Conservation (phyloP, 2,797 vertebrate species). For the Cynodonichthys magdalenae region DNA sequence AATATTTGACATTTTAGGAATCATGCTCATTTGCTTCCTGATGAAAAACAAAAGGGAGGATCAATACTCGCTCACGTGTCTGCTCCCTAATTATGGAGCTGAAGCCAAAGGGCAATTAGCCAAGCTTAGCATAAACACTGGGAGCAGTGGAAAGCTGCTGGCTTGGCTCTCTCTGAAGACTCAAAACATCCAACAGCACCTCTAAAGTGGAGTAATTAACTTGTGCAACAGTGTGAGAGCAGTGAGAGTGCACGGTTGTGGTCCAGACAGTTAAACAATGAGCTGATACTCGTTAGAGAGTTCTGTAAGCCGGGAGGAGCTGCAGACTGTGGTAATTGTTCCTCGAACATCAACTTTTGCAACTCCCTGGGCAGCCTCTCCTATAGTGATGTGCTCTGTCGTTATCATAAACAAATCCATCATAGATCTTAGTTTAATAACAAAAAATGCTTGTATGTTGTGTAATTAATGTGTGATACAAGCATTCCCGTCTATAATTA, state of each 20-base stretch:
- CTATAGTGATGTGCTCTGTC: not conserved
- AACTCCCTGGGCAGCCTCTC: not conserved
- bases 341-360: constrained; percentile 1
- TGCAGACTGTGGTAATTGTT: constrained; percentile 23
- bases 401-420: not conserved
- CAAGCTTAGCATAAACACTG: constrained; percentile 18
- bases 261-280: constrained; percentile 22
- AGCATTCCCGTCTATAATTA: not conserved
- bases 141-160: constrained; percentile 1
- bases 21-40: constrained; percentile 6
- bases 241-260: constrained; percentile 8
- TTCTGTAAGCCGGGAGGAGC: constrained; percentile 8
- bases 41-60: constrained; percentile 17
- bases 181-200: constrained; percentile 6
- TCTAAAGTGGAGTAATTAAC: constrained; percentile 24
- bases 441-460: not conserved
- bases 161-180: constrained; percentile 11
- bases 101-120: constrained; percentile 28
- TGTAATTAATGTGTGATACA: not conserved
- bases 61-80: constrained; percentile 11
- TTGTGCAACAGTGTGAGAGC: constrained; percentile 19
- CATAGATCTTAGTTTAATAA: not conserved
- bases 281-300: constrained; percentile 26
- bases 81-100: constrained; percentile 25
- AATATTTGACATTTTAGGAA: constrained; percentile 5